Conservation (phyloP, 2,888 invertebrate genomes). For the Netelia inedita region DNA sequence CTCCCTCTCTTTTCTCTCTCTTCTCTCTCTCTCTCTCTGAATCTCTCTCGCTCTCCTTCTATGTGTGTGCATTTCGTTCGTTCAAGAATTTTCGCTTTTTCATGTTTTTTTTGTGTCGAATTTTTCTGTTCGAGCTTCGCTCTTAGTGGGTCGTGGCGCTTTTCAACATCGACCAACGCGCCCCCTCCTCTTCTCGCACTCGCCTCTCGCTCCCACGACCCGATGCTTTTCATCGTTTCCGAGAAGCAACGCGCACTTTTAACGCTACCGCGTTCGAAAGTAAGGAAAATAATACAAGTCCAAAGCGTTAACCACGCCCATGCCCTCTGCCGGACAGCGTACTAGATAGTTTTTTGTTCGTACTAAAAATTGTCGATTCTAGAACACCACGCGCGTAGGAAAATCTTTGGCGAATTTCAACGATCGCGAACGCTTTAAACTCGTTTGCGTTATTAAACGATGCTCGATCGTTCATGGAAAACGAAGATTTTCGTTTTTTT, state of each 20-base stretch:
- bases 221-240: constrained; percentile 37
- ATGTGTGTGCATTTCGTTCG: constrained; percentile 24
- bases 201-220: background rate
- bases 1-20: constrained; percentile 23
- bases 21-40: constrained; percentile 1
- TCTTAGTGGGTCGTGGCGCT: constrained; percentile 9
- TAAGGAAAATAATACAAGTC: constrained; percentile 8
- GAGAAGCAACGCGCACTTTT: background rate
- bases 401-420: too few species aligned
- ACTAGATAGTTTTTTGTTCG: background rate
- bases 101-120: constrained; percentile 24
- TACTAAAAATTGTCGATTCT: too few species aligned
- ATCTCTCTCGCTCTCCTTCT: constrained; percentile 1
- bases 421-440: too few species aligned
- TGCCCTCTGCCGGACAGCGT: background rate
- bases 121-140: constrained; percentile 11
- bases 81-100: constrained; percentile 49
- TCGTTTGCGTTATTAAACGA: too few species aligned
- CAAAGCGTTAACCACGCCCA: background rate
- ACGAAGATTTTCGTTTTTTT: too few species aligned
- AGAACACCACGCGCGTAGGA: too few species aligned
- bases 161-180: constrained; percentile 50
- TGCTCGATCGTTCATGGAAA: too few species aligned
- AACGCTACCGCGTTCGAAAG: background rate
- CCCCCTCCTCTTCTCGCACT: constrained; percentile 17